Conservation (phyloP, 2,797 vertebrate species). For the Pseudomugil gertrudae region DNA sequence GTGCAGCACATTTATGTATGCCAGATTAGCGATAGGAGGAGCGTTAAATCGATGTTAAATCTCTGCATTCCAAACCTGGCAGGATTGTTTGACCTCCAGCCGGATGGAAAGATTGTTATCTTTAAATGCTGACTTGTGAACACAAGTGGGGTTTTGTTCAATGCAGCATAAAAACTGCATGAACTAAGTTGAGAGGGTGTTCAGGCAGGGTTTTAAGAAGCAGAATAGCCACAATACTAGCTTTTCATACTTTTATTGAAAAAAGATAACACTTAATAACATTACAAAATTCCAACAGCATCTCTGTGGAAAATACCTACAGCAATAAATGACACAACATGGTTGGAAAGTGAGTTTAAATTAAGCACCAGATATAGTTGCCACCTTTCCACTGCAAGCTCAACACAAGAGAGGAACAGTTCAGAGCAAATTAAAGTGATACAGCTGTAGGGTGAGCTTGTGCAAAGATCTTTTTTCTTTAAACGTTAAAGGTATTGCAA, state of each 20-base stretch:
- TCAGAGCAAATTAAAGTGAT: conserved; percentile 65
- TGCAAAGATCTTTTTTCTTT: conserved; percentile 74
- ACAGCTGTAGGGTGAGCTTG: conserved; percentile 45
- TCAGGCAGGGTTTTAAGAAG: not conserved
- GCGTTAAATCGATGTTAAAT: conserved; percentile 26
- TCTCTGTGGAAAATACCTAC: conserved; percentile 49
- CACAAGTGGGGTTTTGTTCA: conserved; percentile 1
- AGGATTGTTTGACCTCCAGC: conserved; percentile 55
- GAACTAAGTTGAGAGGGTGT: not conserved
- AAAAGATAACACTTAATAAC: conserved; percentile 49
- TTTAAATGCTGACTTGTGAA: conserved; percentile 27
- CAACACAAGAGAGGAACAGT: conserved; percentile 39
- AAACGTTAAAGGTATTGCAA: conserved; percentile 85
- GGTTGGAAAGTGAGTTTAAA: conserved; percentile 23
- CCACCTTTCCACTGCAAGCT: conserved; percentile 42
- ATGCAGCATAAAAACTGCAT: not conserved
- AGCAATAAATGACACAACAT: conserved; percentile 38
- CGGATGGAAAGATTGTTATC: conserved; percentile 70
- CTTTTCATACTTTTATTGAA: conserved; percentile 69
- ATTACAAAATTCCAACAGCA: conserved; percentile 61
- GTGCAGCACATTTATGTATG: conserved; percentile 14
- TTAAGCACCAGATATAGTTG: conserved; percentile 22
- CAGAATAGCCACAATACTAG: not conserved
- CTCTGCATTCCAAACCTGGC: conserved; percentile 68
- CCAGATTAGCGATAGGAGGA: conserved; percentile 19